Evolutionary conservation across 2,797 vertebrate genomes (phyloP), one percentile per base, ranked within the genome.

Genomic region (Basileuterus tristriatus): DNA sequence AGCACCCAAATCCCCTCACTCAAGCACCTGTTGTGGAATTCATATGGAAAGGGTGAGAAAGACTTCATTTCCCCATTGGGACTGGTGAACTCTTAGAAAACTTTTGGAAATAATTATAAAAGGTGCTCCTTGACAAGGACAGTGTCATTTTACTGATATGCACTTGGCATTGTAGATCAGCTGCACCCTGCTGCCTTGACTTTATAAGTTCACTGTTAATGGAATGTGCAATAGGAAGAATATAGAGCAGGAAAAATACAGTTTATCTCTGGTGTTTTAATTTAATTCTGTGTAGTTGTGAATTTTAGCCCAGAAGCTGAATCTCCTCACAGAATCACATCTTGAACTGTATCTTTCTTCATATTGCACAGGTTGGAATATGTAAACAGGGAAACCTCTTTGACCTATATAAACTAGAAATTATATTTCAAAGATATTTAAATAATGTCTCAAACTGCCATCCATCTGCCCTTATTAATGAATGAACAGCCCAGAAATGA

Each of bases 401-500:
- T 92, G 70, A 77, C 90, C 79, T 72, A 3, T 56, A 67, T 83
- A 81, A 95, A 83, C 60, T 60, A 36, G 64, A 65, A 94, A 88
- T 89, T 94, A 71, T 34, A 60, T 93, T 96, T 94, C 90, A 84
- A 83, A 94, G 82, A 50, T 81, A 76, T 47, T 95, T 68, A 83
- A 94, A 78, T 81, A 85, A 34, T 83, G 92, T 74, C 84, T 94
- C 41, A 65, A 84, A 64, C 58, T 83, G n/a, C 59, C 70, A 93
- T 87, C 68, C 80, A 72, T 83, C 92, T 96, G 81, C 87, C 71
- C 90, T 96, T 94, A 90, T 94, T 96, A 96, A 93, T 87, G 83
- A 92, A 67, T 62, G 89, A 87, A 82, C 80, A 83, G 49, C 78
- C 70, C 82, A 76, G 87, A 91, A 95, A 82, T 90, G 8, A 85